A percentile compares a stretch with the other conserved stretches of the same genome.
Conservation (phyloP, 1,140 invertebrate species). For the Oryzaephilus surinamensis region DNA sequence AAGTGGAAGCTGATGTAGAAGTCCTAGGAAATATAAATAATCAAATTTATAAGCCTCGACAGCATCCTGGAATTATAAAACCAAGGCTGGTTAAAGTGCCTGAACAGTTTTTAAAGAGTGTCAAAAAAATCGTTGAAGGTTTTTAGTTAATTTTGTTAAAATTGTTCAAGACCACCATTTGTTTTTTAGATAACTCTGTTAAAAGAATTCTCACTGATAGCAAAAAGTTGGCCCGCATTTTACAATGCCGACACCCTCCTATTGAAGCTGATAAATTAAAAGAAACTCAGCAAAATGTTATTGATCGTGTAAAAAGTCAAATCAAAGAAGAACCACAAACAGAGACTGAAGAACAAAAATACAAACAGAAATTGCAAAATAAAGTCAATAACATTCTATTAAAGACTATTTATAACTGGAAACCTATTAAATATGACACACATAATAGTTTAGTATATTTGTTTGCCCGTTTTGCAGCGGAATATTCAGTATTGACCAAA, state of each 20-base stretch:
- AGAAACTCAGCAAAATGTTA: constrained; percentile 31
- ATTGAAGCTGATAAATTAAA: constrained; percentile 45
- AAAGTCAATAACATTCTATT: constrained; percentile 40
- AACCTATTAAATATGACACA: constrained; percentile 55
- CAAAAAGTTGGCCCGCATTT: constrained; percentile 45
- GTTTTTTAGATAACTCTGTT: constrained; percentile 40
- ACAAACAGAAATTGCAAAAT: constrained; percentile 22
- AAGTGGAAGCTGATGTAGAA: constrained; percentile 39
- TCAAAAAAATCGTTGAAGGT: constrained; percentile 42
- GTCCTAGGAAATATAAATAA: constrained; percentile 44
- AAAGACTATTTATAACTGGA: constrained; percentile 56
- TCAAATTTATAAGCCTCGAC: constrained; percentile 48
- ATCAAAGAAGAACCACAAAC: constrained; percentile 39
- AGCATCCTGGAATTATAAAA: constrained; percentile 55
- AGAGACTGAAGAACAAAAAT: constrained; percentile 40
- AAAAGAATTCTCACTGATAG: constrained; percentile 43
- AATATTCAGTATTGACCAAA: constrained; percentile 61
- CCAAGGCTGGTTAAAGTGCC: constrained; percentile 44
- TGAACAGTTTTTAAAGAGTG: constrained; percentile 43
- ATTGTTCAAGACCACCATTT: constrained; percentile 2
- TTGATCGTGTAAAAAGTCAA: constrained; percentile 38
- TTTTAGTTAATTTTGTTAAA: constrained; percentile 6
- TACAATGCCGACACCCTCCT: constrained; percentile 49
- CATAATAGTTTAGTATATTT: constrained; percentile 58
- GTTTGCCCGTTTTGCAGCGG: constrained; percentile 51